Percentiles rank a stretch among this genome's conserved stretches.
phyloP scores from a whole-genome alignment of 2,888 invertebrate genomes.

The Platerodrilus igneus region DNA sequence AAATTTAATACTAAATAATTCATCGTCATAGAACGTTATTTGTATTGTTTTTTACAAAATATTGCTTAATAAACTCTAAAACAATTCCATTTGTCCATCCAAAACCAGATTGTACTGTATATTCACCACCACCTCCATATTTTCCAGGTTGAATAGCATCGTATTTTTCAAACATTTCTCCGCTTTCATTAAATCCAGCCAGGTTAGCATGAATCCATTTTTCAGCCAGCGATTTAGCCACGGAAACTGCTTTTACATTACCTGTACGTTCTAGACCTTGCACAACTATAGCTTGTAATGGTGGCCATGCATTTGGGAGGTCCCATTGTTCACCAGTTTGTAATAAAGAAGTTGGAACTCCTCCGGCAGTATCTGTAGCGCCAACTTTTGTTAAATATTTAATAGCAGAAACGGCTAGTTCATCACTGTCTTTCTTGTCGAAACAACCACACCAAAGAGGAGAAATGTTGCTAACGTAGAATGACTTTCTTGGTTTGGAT shows the following conservation, averaged over 20 bases:
- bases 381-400: conserved; percentile 51
- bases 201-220: conserved; percentile 66
- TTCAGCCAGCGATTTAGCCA: conserved; percentile 62
- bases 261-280: conserved; percentile 60
- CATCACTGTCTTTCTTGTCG: conserved; percentile 25
- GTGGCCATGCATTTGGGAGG: conserved; percentile 82
- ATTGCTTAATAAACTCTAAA: conserved; percentile 55
- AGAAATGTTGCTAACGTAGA: conserved; percentile 67
- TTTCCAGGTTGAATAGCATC: conserved; percentile 60
- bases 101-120: conserved; percentile 40
- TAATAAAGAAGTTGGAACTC: conserved; percentile 63
- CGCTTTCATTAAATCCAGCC: conserved; percentile 55
- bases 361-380: conserved; percentile 57
- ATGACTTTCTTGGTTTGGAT: conserved; percentile 56
- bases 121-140: conserved; percentile 75
- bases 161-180: conserved; percentile 71
- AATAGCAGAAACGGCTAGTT: conserved; percentile 51
- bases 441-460: conserved; percentile 63
- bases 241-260: conserved; percentile 51
- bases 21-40: too few species aligned
- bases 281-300: conserved; percentile 69
- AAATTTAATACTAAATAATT: too few species aligned
- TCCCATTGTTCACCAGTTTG: conserved; percentile 74
- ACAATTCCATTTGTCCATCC: conserved; percentile 42
- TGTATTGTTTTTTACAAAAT: too few species aligned